phyloP scores from a whole-genome alignment of 2,797 vertebrate species.

The Intellagama lesueurii region DNA sequence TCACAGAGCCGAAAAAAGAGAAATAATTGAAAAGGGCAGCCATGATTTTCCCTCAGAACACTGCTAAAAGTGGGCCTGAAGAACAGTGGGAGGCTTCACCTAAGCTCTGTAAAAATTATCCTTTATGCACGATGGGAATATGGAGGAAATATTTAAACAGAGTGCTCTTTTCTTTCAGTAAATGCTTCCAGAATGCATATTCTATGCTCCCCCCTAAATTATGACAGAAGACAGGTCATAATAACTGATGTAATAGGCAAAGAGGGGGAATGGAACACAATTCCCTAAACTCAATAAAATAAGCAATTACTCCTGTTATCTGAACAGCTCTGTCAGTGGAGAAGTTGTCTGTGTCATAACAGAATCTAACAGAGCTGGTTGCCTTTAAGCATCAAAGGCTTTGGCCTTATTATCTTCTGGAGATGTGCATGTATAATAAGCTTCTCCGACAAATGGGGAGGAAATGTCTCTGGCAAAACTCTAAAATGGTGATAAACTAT shows the following conservation, averaged over 20 bases:
- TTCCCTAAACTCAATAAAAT: conserved; percentile 80
- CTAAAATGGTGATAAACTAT: conserved; percentile 90
- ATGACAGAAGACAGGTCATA: conserved; percentile 70
- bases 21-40: neutral
- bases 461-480: conserved; percentile 82
- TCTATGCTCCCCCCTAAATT: conserved; percentile 73
- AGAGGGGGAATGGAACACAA: conserved; percentile 69
- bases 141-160: conserved; percentile 65
- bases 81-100: neutral
- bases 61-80: neutral
- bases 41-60: too few species aligned
- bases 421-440: conserved; percentile 79
- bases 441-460: conserved; percentile 85
- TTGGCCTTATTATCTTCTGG: conserved; percentile 77
- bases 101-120: conserved; percentile 44
- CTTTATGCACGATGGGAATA: conserved; percentile 54
- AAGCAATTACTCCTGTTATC: conserved; percentile 80
- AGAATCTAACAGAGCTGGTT: conserved; percentile 75
- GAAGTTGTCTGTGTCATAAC: conserved; percentile 74
- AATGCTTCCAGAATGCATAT: conserved; percentile 71
- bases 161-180: conserved; percentile 68
- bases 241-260: conserved; percentile 80
- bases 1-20: neutral
- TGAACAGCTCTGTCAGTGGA: conserved; percentile 70
- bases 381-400: conserved; percentile 84